Percentiles rank a stretch among this genome's conserved stretches.
Evolutionary conservation across 2,797 vertebrate genomes (phyloP).

Genomic region (Phoebastria nigripes): DNA sequence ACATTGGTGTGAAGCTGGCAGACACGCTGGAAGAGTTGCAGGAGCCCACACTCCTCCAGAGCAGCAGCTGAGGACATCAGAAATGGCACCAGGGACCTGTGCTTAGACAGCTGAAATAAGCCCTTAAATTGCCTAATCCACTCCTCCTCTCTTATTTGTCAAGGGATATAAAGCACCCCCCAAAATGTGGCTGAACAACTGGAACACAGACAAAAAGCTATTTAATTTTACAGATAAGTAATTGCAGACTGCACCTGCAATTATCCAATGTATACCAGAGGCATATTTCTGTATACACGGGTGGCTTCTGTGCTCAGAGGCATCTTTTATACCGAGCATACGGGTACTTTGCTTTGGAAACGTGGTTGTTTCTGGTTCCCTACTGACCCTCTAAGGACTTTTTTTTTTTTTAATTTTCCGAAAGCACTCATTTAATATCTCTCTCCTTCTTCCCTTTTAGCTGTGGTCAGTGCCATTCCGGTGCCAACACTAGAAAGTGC

Average conservation of each 20-base stretch:
- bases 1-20: background rate
- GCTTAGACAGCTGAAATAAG: background rate
- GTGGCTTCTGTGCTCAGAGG: background rate
- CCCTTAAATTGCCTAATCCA: background rate
- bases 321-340: fast-evolving
- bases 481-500: conserved; percentile 90
- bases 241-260: background rate
- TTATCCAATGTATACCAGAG: background rate
- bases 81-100: background rate
- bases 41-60: background rate
- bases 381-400: background rate
- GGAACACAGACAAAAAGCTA: background rate
- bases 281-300: background rate
- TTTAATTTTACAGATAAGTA: background rate
- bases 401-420: background rate
- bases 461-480: conserved; percentile 92
- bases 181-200: background rate
- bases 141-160: background rate
- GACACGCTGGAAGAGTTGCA: background rate
- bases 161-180: background rate
- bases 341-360: background rate
- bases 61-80: background rate
- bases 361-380: background rate
- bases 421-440: background rate
- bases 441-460: conserved; percentile 64